These are phyloP conservation scores for Romanomermis culicivorax DNA, from an alignment of 2,888 invertebrate genomes.

Conservation along the genomic window DNA sequence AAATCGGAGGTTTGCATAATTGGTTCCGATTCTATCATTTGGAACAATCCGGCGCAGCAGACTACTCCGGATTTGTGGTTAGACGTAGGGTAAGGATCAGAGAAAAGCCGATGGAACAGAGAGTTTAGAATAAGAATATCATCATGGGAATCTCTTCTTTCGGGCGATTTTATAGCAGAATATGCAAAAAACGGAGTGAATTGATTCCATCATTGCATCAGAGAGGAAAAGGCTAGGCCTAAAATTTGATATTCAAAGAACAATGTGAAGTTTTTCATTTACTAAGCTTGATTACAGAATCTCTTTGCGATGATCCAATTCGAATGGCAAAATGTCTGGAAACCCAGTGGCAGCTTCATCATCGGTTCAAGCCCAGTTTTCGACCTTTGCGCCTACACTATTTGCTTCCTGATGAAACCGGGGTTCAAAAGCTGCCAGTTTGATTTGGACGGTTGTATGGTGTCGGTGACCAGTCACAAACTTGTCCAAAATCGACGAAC, in stretches of 20 bases:
- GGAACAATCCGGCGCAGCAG: slow-evolving; percentile 34
- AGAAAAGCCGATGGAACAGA: neutral
- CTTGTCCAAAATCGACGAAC: neutral
- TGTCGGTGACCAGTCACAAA: slow-evolving; percentile 1
- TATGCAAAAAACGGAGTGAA: no score
- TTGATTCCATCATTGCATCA: no score
- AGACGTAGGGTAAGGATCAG: slow-evolving; percentile 11
- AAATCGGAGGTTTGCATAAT: slow-evolving; percentile 61
- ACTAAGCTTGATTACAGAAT: no score
- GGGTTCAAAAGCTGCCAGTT: slow-evolving; percentile 41
- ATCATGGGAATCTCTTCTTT: no score
- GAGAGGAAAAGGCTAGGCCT: no score
- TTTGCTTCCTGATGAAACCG: slow-evolving; percentile 54
- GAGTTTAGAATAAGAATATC: neutral
- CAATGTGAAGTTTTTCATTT: no score
- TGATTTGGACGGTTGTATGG: slow-evolving; percentile 6
- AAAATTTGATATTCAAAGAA: no score
- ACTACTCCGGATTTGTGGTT: slow-evolving; percentile 14
- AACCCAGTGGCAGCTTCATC: slow-evolving; percentile 17
- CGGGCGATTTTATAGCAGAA: no score
- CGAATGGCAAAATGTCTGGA: slow-evolving; percentile 17
- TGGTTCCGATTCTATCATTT: slow-evolving; percentile 63
- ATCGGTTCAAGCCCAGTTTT: slow-evolving; percentile 49
- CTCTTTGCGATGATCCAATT: slow-evolving; percentile 16
- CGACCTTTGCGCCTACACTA: slow-evolving; percentile 62